Evolutionary conservation across 2,113 vertebrate genomes (phyloP).

Genomic region (Melanotaenia duboulayi): DNA sequence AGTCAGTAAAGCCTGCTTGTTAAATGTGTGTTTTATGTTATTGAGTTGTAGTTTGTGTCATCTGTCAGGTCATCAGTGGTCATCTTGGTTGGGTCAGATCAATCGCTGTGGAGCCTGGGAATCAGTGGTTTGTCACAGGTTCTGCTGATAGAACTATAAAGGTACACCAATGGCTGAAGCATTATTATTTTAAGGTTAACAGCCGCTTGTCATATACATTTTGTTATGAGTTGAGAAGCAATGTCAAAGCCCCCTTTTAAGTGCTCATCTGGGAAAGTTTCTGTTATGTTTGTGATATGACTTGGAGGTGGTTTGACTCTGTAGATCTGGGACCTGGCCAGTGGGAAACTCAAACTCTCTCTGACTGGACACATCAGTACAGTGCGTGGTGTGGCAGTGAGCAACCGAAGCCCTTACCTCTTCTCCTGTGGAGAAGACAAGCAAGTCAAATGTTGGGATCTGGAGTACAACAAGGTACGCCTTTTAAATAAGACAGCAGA

Average conservation of each 20-base stretch:
- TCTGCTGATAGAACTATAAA: constrained; percentile 98
- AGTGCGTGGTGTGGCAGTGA: constrained; percentile 95
- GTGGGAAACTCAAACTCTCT: constrained; percentile 95
- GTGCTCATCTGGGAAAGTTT: background rate
- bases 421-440: constrained; percentile 99
- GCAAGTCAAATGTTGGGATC: constrained; percentile 99
- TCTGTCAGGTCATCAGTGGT: constrained; percentile 94
- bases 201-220: too few relatives aligned
- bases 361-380: constrained; percentile 98
- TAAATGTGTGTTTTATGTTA: background rate
- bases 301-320: background rate
- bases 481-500: background rate
- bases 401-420: constrained; percentile 92
- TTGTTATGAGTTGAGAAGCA: background rate
- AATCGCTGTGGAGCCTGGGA: constrained; percentile 97
- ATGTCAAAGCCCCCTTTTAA: background rate
- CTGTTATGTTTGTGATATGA: background rate
- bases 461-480: constrained; percentile 96
- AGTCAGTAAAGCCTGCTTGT: rapidly evolving
- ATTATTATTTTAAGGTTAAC: background rate
- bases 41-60: background rate
- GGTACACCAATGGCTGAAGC: constrained; percentile 78
- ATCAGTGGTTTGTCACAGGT: constrained; percentile 99
- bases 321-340: constrained; percentile 98
- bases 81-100: constrained; percentile 98